Percentiles rank a stretch among this genome's conserved stretches.
These are phyloP conservation scores for Glaucopsyche alexis DNA, from an alignment of 2,888 invertebrate genomes.

Conservation along the genomic window DNA sequence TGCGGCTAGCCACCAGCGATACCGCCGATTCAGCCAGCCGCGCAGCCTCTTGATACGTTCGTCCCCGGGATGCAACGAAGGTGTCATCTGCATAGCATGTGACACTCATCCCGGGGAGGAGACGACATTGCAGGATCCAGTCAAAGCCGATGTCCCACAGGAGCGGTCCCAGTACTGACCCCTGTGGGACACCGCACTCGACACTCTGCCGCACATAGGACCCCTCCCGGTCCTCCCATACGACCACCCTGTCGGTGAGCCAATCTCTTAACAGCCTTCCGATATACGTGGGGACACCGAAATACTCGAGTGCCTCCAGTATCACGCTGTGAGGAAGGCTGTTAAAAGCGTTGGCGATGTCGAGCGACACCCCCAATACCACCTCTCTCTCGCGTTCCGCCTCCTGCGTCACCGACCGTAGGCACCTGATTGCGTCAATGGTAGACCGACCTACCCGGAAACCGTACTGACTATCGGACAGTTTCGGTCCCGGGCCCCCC, in stretches of 20 bases:
- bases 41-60: not conserved
- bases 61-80: conserved; percentile 28
- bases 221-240: too few relatives aligned
- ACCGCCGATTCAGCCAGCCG: not conserved
- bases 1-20: too few relatives aligned
- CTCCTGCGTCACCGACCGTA: not conserved
- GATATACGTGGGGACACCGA: conserved; percentile 9
- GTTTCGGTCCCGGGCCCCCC: too few relatives aligned
- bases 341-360: too few relatives aligned
- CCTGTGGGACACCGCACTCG: not conserved
- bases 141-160: conserved; percentile 32
- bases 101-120: conserved; percentile 28
- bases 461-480: too few relatives aligned
- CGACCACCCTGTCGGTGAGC: too few relatives aligned
- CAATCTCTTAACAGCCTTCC: not conserved
- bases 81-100: conserved; percentile 37
- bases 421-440: too few relatives aligned
- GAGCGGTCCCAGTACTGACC: too few relatives aligned
- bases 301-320: too few relatives aligned
- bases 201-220: not conserved
- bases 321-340: conserved; percentile 13
- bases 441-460: not conserved
- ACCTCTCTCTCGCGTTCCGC: too few relatives aligned
- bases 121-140: conserved; percentile 31
- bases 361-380: not conserved